Evolutionary conservation across 2,113 vertebrate species (phyloP), one percentile per base, ranked within the genome.

Genomic region (Phyllostomus hastatus): DNA sequence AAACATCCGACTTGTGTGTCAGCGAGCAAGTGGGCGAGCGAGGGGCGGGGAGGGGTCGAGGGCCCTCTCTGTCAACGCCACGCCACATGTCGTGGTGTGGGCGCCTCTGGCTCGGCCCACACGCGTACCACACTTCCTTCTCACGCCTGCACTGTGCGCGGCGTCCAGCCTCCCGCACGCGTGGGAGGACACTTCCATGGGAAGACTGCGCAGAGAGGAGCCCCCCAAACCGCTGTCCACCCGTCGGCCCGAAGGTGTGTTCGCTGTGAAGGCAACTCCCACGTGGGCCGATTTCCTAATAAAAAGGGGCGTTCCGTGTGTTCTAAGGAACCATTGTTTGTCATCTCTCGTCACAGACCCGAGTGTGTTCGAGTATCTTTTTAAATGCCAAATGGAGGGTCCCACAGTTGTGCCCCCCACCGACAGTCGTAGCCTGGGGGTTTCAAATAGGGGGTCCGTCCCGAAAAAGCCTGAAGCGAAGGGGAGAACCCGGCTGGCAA

Each of bases 281-380:
- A 10, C 24, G 31, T 20, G 33, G 19, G 66, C 8, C 59, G 10
- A 24, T 57, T 57, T 57, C 24, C 54, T 57, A 57, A 57, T 57
- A 24, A 57, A 57, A 57, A 57, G 16, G 6, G 54, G 54, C 22
- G 8, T 57, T 57, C 9, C 24, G 54, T 57, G 9, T 57, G 54
- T 24, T 24, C 22, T 57, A 57, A 57, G 54, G 54, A 57, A 3
- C 20, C 14, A 24, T 57, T 57, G 24, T 54, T 24, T 57, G 26
- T 35, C 8, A n/a, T 73, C 87, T 67, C 46, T 95, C 91, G 14
- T 64, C 81, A 64, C 35, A 81, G 38, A 94, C 4, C 24, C 35
- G 61, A 20, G 48, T 48, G n/a, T 90, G 76, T 31, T 76, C 17
- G 72, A 78, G 35, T 61, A 24, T 54, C 59, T 81, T 73, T 82